Percentiles rank a stretch among this genome's conserved stretches.
Conservation (phyloP, 2,888 invertebrate genomes). For the Xiphydria camelus region DNA sequence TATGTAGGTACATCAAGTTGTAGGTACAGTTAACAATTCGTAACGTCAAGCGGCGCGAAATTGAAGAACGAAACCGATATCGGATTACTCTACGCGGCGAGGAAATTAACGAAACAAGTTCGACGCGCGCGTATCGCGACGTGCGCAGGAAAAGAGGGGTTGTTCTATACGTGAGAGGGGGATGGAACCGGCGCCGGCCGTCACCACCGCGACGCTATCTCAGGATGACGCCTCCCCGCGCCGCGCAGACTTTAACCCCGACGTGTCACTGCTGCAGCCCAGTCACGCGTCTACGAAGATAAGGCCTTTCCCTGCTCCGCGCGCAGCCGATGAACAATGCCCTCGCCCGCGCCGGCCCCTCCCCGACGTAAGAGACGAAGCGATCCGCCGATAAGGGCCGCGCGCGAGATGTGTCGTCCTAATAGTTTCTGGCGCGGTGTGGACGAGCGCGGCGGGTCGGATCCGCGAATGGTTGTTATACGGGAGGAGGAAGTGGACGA, state of each 20-base stretch:
- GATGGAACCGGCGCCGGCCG: constrained; percentile 34
- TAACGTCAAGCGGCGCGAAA: no score
- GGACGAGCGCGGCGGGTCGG: no score
- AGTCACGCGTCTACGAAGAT: constrained; percentile 45
- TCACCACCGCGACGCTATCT: constrained; percentile 40
- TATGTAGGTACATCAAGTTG: no score
- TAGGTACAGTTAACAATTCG: no score
- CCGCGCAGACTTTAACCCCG: constrained; percentile 19
- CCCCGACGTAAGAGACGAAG: constrained; percentile 21
- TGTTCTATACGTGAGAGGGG: constrained; percentile 28
- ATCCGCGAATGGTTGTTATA: neutral
- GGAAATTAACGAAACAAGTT: no score
- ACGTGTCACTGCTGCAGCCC: constrained; percentile 29
- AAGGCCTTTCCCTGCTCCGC: constrained; percentile 28
- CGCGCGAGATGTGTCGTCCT: constrained; percentile 32
- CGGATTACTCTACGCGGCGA: no score
- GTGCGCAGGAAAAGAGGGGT: constrained; percentile 11
- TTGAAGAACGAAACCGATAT: no score
- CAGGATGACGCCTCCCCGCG: constrained; percentile 18
- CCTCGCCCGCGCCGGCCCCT: constrained; percentile 3
- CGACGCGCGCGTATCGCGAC: neutral
- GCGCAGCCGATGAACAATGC: constrained; percentile 39
- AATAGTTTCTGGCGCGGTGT: no score
- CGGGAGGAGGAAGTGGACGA: no score
- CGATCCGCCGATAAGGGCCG: constrained; percentile 15